These are phyloP conservation scores for Platycheirus rosarum DNA, from an alignment of 2,888 invertebrate species.

Conservation along the genomic window DNA sequence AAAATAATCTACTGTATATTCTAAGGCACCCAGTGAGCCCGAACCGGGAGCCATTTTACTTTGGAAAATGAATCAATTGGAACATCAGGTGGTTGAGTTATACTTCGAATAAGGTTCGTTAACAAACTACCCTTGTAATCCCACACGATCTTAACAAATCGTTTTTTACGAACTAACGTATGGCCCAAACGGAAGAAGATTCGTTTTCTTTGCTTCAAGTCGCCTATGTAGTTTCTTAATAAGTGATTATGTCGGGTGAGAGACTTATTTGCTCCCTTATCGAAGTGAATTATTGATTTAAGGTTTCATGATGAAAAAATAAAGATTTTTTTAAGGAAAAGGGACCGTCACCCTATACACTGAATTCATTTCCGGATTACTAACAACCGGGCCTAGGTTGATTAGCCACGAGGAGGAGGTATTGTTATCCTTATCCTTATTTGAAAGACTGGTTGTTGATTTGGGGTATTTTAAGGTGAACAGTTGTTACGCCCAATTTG, in stretches of 20 bases:
- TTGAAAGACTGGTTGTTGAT: constrained; percentile 29
- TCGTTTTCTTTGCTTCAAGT: constrained; percentile 23
- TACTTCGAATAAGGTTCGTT: constrained; percentile 10
- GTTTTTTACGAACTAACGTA: constrained; percentile 16
- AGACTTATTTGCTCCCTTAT: constrained; percentile 65
- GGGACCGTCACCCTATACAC: neutral
- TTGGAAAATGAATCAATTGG: constrained; percentile 51
- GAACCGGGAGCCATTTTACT: constrained; percentile 14
- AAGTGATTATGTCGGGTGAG: constrained; percentile 65
- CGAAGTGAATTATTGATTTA: constrained; percentile 71
- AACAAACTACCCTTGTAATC: constrained; percentile 67
- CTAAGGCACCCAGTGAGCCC: constrained; percentile 26
- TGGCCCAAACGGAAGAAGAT: constrained; percentile 5
- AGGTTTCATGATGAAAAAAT: neutral
- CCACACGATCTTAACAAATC: constrained; percentile 67
- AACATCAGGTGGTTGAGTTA: constrained; percentile 68
- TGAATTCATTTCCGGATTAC: constrained; percentile 54
- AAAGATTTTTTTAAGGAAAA: neutral
- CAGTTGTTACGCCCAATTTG: constrained; percentile 47
- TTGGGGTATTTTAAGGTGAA: constrained; percentile 58
- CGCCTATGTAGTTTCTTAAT: constrained; percentile 63
- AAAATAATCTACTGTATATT: constrained; percentile 30
- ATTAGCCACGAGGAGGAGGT: constrained; percentile 54
- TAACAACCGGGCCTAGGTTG: constrained; percentile 61
- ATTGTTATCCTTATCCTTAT: constrained; percentile 60